These are phyloP conservation scores for Remorina albescens DNA, from an alignment of 2,797 vertebrate species.

Conservation along the genomic window DNA sequence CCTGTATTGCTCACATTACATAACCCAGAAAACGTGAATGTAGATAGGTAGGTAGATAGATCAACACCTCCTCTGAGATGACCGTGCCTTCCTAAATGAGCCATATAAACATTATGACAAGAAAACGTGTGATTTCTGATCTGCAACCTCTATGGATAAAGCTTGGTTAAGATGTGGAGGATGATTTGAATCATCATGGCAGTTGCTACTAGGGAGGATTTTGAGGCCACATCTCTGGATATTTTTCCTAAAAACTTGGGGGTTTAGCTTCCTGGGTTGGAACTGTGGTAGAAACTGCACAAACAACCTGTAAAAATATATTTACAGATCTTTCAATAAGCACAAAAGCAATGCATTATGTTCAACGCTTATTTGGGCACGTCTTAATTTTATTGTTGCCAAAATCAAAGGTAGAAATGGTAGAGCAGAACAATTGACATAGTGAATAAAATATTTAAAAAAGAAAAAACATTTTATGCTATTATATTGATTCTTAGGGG, in stretches of 20 bases:
- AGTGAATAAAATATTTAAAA: not conserved
- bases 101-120: not conserved
- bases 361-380: not conserved
- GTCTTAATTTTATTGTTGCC: not conserved
- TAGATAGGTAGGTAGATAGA: conserved; percentile 3
- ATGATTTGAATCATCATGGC: too few species aligned
- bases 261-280: not conserved
- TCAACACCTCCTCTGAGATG: not conserved
- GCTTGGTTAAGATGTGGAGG: not conserved
- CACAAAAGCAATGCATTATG: not conserved
- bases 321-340: not conserved
- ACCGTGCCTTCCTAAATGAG: not conserved
- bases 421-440: not conserved
- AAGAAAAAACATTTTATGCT: not conserved
- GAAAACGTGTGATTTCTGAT: not conserved
- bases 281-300: not conserved
- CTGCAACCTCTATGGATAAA: not conserved
- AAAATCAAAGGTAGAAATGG: conserved; percentile 2
- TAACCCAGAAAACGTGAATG: conserved; percentile 12
- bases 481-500: not conserved
- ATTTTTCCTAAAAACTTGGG: not conserved
- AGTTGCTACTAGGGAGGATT: too few species aligned
- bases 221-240: too few species aligned
- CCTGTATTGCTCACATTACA: conserved; percentile 25
- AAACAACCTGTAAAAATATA: not conserved